Evolutionary conservation across 2,113 vertebrate genomes (phyloP).

Genomic region (Prietella phreatophila): DNA sequence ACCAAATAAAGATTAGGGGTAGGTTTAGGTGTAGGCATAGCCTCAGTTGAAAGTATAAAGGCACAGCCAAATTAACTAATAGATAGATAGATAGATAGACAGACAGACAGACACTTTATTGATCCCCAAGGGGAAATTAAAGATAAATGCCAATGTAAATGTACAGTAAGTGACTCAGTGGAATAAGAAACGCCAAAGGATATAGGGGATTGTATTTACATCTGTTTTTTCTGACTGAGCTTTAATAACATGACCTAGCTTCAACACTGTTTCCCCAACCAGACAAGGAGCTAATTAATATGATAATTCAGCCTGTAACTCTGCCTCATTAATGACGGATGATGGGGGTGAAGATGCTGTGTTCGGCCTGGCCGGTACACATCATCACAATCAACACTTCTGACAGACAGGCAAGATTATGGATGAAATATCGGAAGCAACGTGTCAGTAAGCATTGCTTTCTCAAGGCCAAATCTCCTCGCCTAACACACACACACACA

Average conservation of each 20-base stretch:
- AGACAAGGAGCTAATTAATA: constrained; percentile 46
- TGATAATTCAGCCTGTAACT: constrained; percentile 38
- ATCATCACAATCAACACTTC: constrained; percentile 46
- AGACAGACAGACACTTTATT: too few relatives aligned
- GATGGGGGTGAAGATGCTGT: constrained; percentile 44
- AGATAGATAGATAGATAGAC: too few relatives aligned
- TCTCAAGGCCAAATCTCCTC: not conserved
- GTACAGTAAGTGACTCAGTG: too few relatives aligned
- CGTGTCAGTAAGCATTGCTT: constrained; percentile 40
- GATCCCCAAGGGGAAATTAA: too few relatives aligned
- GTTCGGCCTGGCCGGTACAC: constrained; percentile 28
- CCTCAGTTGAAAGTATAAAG: too few relatives aligned
- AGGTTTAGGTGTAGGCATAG: too few relatives aligned
- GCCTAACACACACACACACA: not conserved
- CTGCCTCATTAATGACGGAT: constrained; percentile 53
- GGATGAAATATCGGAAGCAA: constrained; percentile 39
- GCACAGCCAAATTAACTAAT: too few relatives aligned
- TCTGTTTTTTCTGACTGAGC: not conserved
- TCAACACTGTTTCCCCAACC: constrained; percentile 23
- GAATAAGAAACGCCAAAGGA: not conserved
- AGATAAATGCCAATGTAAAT: too few relatives aligned
- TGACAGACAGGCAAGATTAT: constrained; percentile 46
- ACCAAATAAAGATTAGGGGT: too few relatives aligned
- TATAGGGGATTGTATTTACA: not conserved
- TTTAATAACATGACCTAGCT: not conserved